Evolutionary conservation across 2,797 vertebrate species (phyloP), one percentile per base, ranked within the genome.

Genomic region (Threskiornis aethiopicus): DNA sequence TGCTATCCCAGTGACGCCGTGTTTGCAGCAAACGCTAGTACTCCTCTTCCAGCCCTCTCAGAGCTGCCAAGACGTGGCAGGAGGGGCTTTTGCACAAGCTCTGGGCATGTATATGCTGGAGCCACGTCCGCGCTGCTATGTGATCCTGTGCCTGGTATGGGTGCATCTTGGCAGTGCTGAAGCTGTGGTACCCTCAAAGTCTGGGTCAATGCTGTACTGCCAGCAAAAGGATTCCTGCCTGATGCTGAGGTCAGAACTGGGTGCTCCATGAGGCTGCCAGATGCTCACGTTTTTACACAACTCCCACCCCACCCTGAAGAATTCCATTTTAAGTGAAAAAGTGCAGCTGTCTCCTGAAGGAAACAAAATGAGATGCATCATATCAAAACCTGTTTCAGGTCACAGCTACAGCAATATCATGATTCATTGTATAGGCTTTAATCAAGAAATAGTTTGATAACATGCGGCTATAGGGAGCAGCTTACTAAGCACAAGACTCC

Each of bases 1-100:
- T 49, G 10, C 7, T 6, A 37, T 16, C 37, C n/a, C 52, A 67
- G 0, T 8, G 13, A n/a, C 1, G 1, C 12, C 1, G 1, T 11
- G 8, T 24, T 47, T 49, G 57, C 44, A 75, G 29, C 17, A 61
- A 83, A 65, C 0, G 1, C 42, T 25, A 12, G 29, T 47, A 11
- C 24, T 16, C 18, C 22, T 55, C 41, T 58, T 58, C 41, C 52
- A 80, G 42, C 17, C 13, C 66, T 58, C 33, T 61, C 47, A 51
- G 46, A 54, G 19, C 16, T 73, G 66, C 24, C 44, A 37, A 64
- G 49, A 31, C 0, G 1, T 7, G 37, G 9, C 22, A 77, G 59
- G 33, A 57, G 33, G 12, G 47, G 11, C 6, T 51, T 83, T 35
- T 55, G 41, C 37, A 76, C 57, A 71, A 41, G 22, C 13, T 61